Evolutionary conservation across 2,888 invertebrate genomes (phyloP).

Genomic region (Ectemnius cavifrons): DNA sequence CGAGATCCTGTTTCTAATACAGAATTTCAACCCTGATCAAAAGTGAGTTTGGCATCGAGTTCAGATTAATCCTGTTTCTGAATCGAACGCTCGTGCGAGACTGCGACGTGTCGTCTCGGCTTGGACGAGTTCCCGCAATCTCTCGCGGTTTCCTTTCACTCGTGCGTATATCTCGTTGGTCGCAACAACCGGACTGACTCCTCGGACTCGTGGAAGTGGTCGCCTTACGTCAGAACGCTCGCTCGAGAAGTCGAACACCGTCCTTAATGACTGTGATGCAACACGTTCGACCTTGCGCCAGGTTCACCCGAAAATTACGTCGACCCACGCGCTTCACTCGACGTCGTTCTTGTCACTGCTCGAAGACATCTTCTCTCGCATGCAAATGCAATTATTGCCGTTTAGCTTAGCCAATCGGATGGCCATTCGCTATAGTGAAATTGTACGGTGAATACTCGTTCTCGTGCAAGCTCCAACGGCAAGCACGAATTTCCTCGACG

Average conservation of each 20-base stretch:
- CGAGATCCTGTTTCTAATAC: constrained; percentile 12
- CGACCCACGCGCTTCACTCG: too few species aligned
- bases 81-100: too few species aligned
- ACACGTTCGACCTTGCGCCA: constrained; percentile 26
- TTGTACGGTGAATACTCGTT: too few species aligned
- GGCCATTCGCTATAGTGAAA: too few species aligned
- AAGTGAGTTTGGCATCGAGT: constrained; percentile 12
- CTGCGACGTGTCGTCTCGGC: too few species aligned
- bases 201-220: neutral
- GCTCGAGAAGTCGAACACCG: neutral
- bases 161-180: constrained; percentile 14
- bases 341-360: too few species aligned
- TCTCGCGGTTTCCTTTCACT: constrained; percentile 19
- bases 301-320: constrained; percentile 3
- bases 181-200: constrained; percentile 10
- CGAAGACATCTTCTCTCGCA: too few species aligned
- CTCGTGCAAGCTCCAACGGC: too few species aligned
- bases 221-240: constrained; percentile 1
- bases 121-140: constrained; percentile 22
- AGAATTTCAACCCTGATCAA: neutral
- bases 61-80: neutral
- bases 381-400: too few species aligned
- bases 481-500: neutral
- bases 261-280: constrained; percentile 12
- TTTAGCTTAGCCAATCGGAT: too few species aligned